Conservation (phyloP, 2,888 invertebrate species). For the Micoletzkya japonica region DNA sequence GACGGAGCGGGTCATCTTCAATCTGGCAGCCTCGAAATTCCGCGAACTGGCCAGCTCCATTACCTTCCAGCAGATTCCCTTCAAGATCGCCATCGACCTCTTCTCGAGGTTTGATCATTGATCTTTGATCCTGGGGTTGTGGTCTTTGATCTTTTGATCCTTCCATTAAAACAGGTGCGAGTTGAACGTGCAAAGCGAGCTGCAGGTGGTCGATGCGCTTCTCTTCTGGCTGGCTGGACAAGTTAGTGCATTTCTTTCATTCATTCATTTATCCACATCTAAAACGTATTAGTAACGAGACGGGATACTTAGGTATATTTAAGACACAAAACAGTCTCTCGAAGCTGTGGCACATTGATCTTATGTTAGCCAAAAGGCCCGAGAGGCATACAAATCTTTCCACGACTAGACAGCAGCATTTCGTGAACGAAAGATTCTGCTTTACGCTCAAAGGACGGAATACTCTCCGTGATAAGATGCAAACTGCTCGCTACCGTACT, state of each 20-base stretch:
- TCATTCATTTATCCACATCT: too few relatives aligned
- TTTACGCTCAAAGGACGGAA: too few relatives aligned
- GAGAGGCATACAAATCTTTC: too few relatives aligned
- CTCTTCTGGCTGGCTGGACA: conserved; percentile 28
- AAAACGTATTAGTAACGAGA: too few relatives aligned
- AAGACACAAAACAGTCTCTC: too few relatives aligned
- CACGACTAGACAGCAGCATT: neutral
- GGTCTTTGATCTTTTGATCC: neutral
- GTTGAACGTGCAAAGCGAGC: conserved; percentile 21
- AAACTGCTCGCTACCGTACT: neutral
- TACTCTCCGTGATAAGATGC: too few relatives aligned
- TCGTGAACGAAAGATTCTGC: neutral
- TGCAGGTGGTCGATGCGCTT: conserved; percentile 24
- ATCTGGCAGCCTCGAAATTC: conserved; percentile 2
- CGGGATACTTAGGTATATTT: too few relatives aligned
- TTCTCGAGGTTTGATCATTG: conserved; percentile 18
- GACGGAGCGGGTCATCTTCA: conserved; percentile 15
- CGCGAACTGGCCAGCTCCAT: neutral
- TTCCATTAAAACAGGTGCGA: conserved; percentile 18
- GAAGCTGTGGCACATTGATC: too few relatives aligned
- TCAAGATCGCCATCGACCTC: conserved; percentile 16
- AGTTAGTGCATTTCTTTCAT: neutral
- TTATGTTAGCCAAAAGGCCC: too few relatives aligned
- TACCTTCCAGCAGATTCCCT: conserved; percentile 25
- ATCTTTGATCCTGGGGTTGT: conserved; percentile 11